Evolutionary conservation across 2,888 invertebrate genomes (phyloP), one percentile per base, ranked within the genome.

Genomic region (Netelia fuscicornis): DNA sequence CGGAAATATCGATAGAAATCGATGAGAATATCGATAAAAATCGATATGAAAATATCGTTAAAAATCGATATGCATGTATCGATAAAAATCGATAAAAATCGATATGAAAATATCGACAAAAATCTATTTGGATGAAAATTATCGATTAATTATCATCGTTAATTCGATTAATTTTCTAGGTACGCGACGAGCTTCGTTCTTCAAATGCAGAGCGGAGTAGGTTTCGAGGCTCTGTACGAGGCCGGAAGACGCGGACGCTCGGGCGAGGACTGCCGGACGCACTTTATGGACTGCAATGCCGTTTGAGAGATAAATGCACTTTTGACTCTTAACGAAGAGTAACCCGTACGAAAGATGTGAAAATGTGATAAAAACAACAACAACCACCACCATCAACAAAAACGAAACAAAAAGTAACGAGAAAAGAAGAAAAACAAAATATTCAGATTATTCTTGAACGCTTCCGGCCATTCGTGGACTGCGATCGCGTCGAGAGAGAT

Each of bases 281-380:
- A 97, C 88, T 98, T 97, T 94, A 95, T 97, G 90, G 96, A 97
- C 94, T 98, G 98, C 94, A 98, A 98, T 94, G 98, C 98, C 95
- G 97, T 97, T 93, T 98, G 96, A 95, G 88, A n/a, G 52, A 70
- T 44, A 54, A 71, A 71, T 42, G n/a, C 17, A 25, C 25, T 30
- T 23, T 23, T 58, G n/a, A 56, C 54, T 37, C 25, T 76, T 52
- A 30, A 10, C 67, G 65, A n/a, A 76, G 54, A 67, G 76, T 30
- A 8, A 2, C 6, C 62, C 76, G 65, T 67, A 56, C 68, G 70
- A 54, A 56, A 30, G 67, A 64, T 64, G 64, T 76, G 70, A 71
- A 70, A 76, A 70, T 76, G 81, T 81, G 81, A 75, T 67, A 67
- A 76, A 62, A 67, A 37, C 54, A 67, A 58, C 3, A 56, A 37